Conservation (phyloP, 37 sponge, comb jelly and placozoan genomes). For the Ianthella basta region DNA sequence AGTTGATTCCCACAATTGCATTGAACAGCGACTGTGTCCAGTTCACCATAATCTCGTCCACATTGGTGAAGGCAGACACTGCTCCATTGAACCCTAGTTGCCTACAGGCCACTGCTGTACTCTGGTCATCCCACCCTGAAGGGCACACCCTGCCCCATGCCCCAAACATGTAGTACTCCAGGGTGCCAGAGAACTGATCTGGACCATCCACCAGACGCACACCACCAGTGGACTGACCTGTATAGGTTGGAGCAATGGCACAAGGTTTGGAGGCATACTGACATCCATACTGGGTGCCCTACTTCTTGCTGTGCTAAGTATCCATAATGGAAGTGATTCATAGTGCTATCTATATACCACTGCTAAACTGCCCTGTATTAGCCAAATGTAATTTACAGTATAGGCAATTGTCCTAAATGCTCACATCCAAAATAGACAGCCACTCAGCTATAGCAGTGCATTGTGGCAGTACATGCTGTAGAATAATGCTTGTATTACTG, state of each 20-base stretch:
- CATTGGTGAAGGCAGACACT: not conserved
- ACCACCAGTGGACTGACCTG: not conserved
- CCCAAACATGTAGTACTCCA: not conserved
- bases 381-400: no score
- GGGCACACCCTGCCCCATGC: constrained; percentile 19
- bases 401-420: no score
- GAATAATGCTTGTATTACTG: no score
- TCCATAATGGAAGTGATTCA: no score
- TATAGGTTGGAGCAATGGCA: not conserved
- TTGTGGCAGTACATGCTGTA: no score
- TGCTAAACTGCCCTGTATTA: no score
- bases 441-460: no score
- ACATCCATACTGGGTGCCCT: no score
- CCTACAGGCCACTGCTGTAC: not conserved
- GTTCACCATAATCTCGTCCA: not conserved
- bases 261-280: no score
- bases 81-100: constrained; percentile 13
- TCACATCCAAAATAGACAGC: no score
- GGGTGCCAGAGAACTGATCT: not conserved
- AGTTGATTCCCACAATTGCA: not conserved
- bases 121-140: not conserved
- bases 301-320: no score
- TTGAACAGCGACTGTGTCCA: not conserved
- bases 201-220: constrained; percentile 11
- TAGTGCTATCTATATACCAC: no score